Evolutionary conservation across 2,113 vertebrate genomes (phyloP), one percentile per base, ranked within the genome.

Genomic region (Porphyrio hochstetteri): DNA sequence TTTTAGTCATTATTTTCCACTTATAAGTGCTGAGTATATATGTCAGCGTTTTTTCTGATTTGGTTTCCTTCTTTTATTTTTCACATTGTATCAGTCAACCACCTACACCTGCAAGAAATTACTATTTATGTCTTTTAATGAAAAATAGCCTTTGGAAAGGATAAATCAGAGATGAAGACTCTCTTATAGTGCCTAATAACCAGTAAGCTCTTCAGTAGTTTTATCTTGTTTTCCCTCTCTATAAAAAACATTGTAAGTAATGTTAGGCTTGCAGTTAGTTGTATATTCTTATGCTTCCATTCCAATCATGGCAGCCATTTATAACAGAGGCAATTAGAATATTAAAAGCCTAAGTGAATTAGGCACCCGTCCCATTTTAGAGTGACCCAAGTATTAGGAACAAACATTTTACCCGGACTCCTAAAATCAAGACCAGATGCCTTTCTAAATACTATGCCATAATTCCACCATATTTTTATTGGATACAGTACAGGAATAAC

Each of bases 401-500:
- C 28, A 86, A 94, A 69, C 60, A 81, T 88, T 77, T 92, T 48
- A 69, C 38, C 36, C 5, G 0, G 52, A n/a, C 18, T 92, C 48
- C 46, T 82, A 70, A 85, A 93, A 96, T 92, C 46, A 90, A 85
- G 71, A 91, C 76, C 92, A 97, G 91, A 86, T 93, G 91, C 80
- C n/a, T 83, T 93, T 64, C 75, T 90, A 88, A 95, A 92, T 64
- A 79, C 21, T 67, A 2, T 31, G 20, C 53, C 88, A 46, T 88
- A 96, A 94, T 75, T 80, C 82, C 94, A 78, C 64, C 44, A 84
- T 94, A 88, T 96, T 97, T 94, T 97, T 96, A 83, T 93, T 96
- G 76, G 88, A 83, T 72, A 57, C 21, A 67, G 55, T 89, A 79
- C 86, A 91, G 91, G 63, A 90, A 95, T 94, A 94, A 83, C 33